Percentiles rank a stretch among this genome's conserved stretches.
phyloP scores from a whole-genome alignment of 2,113 vertebrate genomes.

The Corapipo altera region DNA sequence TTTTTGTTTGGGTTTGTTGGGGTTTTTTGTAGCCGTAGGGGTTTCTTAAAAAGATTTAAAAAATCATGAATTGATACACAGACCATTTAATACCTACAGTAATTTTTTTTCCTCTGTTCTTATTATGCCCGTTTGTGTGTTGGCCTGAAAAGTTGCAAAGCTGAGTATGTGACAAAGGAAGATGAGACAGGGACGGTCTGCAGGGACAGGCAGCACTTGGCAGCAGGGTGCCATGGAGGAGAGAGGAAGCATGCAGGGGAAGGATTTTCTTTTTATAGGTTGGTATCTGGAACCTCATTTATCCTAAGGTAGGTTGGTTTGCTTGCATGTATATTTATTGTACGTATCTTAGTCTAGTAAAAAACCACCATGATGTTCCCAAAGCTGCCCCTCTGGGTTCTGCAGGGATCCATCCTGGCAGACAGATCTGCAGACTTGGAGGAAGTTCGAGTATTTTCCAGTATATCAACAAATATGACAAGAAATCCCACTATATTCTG shows the following conservation, averaged over 20 bases:
- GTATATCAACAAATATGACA: constrained; percentile 40
- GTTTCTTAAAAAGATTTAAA: background rate
- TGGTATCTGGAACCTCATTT: background rate
- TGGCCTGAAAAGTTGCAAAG: background rate
- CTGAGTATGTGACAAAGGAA: background rate
- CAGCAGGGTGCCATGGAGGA: background rate
- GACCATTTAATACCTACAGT: background rate
- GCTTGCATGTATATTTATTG: constrained; percentile 1
- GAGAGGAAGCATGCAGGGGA: background rate
- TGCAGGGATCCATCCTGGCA: constrained; percentile 47
- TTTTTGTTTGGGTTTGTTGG: background rate
- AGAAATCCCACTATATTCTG: constrained; percentile 45
- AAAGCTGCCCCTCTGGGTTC: constrained; percentile 17
- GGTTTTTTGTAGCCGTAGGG: fast-evolving
- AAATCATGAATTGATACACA: background rate
- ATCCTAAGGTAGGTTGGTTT: background rate
- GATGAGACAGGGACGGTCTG: background rate
- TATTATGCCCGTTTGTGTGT: background rate
- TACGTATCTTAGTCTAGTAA: background rate
- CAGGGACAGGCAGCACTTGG: background rate
- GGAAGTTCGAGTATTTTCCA: constrained; percentile 50
- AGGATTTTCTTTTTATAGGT: background rate
- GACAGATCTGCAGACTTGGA: constrained; percentile 36
- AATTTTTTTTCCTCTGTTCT: background rate
- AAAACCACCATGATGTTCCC: constrained; percentile 1